Conservation (phyloP, 2,888 invertebrate genomes). For the Empis livida region DNA sequence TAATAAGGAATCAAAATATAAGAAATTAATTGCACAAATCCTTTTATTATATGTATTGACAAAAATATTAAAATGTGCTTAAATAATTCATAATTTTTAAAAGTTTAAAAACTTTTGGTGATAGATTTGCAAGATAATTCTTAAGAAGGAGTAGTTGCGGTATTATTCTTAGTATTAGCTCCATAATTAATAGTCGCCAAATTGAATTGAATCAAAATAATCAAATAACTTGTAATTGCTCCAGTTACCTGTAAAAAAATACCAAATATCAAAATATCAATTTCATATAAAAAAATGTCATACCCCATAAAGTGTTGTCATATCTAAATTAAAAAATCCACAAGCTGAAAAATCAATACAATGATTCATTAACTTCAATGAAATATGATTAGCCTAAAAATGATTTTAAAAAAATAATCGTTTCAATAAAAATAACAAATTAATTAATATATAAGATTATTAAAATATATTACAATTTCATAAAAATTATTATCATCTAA, state of each 20-base stretch:
- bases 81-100: too few relatives aligned
- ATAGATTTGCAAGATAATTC: too few relatives aligned
- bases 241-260: conserved; percentile 25
- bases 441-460: neutral
- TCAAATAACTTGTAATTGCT: conserved; percentile 34
- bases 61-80: too few relatives aligned
- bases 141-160: too few relatives aligned
- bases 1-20: too few relatives aligned
- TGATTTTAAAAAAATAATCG: neutral
- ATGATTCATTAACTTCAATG: conserved; percentile 34
- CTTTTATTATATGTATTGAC: too few relatives aligned
- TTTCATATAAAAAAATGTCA: conserved; percentile 6
- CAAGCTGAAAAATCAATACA: conserved; percentile 35
- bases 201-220: conserved; percentile 36
- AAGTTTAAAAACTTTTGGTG: too few relatives aligned
- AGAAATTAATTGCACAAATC: too few relatives aligned
- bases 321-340: conserved; percentile 35
- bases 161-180: too few relatives aligned
- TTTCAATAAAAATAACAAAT: neutral
- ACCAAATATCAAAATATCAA: neutral
- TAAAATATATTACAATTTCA: conserved; percentile 28
- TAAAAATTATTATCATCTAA: conserved; percentile 33
- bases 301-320: conserved; percentile 35
- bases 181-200: conserved; percentile 20
- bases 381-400: conserved; percentile 30